These are phyloP conservation scores for Hylaea fasciaria DNA, from an alignment of 2,888 invertebrate species.

Conservation along the genomic window DNA sequence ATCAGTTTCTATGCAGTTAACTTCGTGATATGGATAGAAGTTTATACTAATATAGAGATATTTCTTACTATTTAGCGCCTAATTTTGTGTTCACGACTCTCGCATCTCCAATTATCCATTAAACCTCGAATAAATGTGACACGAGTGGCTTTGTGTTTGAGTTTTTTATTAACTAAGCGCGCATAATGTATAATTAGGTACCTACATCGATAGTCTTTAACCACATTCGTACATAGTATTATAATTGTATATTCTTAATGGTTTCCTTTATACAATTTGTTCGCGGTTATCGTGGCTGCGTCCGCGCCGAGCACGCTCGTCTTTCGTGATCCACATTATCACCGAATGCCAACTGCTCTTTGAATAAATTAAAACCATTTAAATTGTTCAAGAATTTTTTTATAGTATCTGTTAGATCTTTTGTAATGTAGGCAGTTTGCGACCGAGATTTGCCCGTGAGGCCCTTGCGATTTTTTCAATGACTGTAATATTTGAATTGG, in stretches of 20 bases:
- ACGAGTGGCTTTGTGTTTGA: not conserved
- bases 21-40: too few species aligned
- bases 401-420: conserved; percentile 12
- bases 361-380: conserved; percentile 40
- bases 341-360: conserved; percentile 40
- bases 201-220: not conserved
- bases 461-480: not conserved
- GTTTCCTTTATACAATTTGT: conserved; percentile 40
- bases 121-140: too few species aligned
- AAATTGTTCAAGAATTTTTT: conserved; percentile 42
- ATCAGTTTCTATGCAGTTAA: too few species aligned
- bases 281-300: conserved; percentile 45
- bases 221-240: not conserved
- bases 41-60: too few species aligned
- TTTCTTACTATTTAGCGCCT: too few species aligned
- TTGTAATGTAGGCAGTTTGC: conserved; percentile 11
- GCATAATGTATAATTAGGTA: not conserved
- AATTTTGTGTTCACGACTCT: too few species aligned
- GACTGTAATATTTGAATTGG: too few species aligned
- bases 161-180: not conserved
- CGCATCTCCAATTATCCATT: too few species aligned
- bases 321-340: conserved; percentile 42
- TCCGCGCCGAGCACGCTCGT: conserved; percentile 37
- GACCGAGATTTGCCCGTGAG: not conserved
- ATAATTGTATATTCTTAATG: conserved; percentile 24